Percentiles rank a stretch among this genome's conserved stretches.
phyloP scores from a whole-genome alignment of 1,140 invertebrate genomes.

The Oscheius sp. region DNA sequence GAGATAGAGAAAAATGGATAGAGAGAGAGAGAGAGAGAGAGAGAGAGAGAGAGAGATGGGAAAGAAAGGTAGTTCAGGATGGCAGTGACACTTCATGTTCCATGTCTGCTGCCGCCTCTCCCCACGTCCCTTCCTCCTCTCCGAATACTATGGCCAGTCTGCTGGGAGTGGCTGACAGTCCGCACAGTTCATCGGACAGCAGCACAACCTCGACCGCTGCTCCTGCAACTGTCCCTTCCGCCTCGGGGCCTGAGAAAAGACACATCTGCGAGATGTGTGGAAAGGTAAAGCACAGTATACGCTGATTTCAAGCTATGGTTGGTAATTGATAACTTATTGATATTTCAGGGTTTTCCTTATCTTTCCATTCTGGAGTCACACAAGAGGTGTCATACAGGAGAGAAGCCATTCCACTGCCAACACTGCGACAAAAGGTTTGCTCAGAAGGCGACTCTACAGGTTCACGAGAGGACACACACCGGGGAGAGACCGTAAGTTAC shows the following conservation, averaged over 20 bases:
- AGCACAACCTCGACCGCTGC: neutral
- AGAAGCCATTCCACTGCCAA: slow-evolving; percentile 67
- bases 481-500: slow-evolving; percentile 78
- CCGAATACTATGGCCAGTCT: slow-evolving; percentile 27
- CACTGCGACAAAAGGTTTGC: slow-evolving; percentile 67
- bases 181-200: neutral
- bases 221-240: slow-evolving; percentile 7
- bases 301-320: no score
- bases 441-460: slow-evolving; percentile 65
- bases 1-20: neutral
- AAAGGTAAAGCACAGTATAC: slow-evolving; percentile 39
- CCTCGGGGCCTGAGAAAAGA: slow-evolving; percentile 50
- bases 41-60: neutral
- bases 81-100: slow-evolving; percentile 20
- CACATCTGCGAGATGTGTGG: slow-evolving; percentile 60
- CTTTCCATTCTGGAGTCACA: slow-evolving; percentile 62
- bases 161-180: slow-evolving; percentile 6
- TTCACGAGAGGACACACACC: slow-evolving; percentile 82
- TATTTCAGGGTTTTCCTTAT: slow-evolving; percentile 55
- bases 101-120: slow-evolving; percentile 10
- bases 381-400: slow-evolving; percentile 61
- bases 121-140: slow-evolving; percentile 20
- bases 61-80: neutral
- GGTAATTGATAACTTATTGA: neutral
- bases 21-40: neutral